Base-by-base conservation (phyloP, 2,797 vertebrate species). In the Microcaecilia unicolor region DNA sequence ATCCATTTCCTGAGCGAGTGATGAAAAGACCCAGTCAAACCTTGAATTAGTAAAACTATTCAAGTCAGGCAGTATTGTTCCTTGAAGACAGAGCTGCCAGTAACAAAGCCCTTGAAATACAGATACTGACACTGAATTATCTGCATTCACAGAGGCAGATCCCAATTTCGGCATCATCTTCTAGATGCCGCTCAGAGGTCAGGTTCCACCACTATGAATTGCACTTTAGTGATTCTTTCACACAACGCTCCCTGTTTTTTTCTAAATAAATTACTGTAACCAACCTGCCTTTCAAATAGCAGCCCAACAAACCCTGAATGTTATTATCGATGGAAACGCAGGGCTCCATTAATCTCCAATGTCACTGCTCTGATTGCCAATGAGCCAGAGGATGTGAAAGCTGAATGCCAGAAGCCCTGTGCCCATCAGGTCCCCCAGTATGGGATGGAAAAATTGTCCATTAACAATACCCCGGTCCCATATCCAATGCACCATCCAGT, bases 401-500 rank as follows among this genome's bases (percentile, higher is more conserved):
- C 93, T 96, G 61, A 98, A 84, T 21, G 96, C 93, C 9, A 98
- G 85, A 41, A 99, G 91, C 37, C 95, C 93, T 1, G 95, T 99
- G 34, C 96, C 96, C 22, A 99, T 84, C 49, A 99, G 84, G 76
- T 99, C 96, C 4, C 95, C 96, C 50, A 99, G 78, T 99, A 99
- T 0, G 96, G 96, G 78, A 99, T 99, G 65, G 93, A 97, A 79
- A 97, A 99, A 80, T 98, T 99, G 79, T 99, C 95, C 0, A 55
- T 99, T 88, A 84, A 41, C 98, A 72, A 99, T 88, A 38, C 93
- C 91, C 44, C 94, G 72, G 26, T 86, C 80, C 96, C 96, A 99
- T 94, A 99, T 99, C 93, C 96, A 99, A 70, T 97, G 88, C 35
- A 98, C 93, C 93, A 99, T 96, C 94, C 94, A 98, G 82, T 99